phyloP scores from a whole-genome alignment of 2,113 vertebrate genomes.

The Pan troglodytes region DNA sequence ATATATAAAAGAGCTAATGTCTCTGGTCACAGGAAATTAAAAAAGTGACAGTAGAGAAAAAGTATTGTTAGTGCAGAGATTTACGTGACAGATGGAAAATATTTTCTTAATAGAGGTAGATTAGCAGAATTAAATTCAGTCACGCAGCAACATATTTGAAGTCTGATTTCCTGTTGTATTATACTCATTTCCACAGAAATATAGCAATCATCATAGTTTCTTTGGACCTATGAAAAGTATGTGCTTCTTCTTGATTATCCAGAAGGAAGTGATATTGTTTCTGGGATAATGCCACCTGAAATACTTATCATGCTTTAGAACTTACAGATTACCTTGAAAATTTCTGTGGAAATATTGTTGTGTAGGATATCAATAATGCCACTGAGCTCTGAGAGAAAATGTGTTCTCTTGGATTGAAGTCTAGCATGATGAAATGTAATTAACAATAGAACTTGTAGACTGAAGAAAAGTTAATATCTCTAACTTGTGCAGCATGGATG shows the following conservation, averaged over 20 bases:
- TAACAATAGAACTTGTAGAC: neutral
- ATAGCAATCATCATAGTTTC: neutral
- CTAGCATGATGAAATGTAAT: neutral
- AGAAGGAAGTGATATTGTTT: neutral
- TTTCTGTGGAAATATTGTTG: neutral
- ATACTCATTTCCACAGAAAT: neutral
- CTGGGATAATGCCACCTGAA: neutral
- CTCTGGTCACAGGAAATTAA: neutral
- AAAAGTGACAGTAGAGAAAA: neutral
- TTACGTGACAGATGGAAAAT: neutral
- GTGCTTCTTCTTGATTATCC: neutral
- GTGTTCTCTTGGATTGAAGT: neutral
- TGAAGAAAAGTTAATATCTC: neutral
- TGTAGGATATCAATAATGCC: neutral
- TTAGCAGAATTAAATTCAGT: neutral
- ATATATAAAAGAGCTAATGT: neutral
- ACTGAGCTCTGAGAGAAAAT: neutral
- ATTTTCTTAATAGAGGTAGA: neutral
- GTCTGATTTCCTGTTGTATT: fast-evolving
- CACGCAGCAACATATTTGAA: neutral
- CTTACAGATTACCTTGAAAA: neutral
- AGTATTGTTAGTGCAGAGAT: neutral
- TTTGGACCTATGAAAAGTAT: neutral
- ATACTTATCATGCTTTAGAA: neutral
- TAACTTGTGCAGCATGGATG: neutral